Evolutionary conservation across 2,888 invertebrate species (phyloP), one percentile per base, ranked within the genome.

Genomic region (Acronicta leporina): DNA sequence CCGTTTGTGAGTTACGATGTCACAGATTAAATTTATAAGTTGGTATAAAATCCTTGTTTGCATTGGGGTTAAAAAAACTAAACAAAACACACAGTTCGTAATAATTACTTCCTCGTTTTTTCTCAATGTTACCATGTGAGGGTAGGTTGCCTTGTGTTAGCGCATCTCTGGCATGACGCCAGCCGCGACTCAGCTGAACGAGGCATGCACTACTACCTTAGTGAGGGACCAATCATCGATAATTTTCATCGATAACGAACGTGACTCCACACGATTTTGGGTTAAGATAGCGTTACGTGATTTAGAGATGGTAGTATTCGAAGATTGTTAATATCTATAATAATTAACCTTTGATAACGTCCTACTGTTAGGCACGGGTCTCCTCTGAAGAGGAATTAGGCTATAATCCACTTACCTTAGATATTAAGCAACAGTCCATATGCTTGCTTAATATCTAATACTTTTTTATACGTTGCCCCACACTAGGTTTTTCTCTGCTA

Each of bases 111-210:
- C 48, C 20, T 67, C 66, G 67, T 63, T 71, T 38, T 73, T 56
- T 40, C 42, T 41, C 66, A 25, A 27, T 62, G 56, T 72, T 68
- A 65, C 46, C 63, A 71, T 62, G 57, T 68, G 38, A 53, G 43
- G 75, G 69, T 62, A 65, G 44, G 40, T 33, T 61, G 63, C 63
- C 62, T 63, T 61, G 64, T 63, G 62, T 65, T 56, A 56, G 65
- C 63, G 79, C 75, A 67, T 75, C 71, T 68, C 70, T 82, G 82
- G 82, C 82, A 42, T 10, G 0, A 25, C 10, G 79, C 82, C 82
- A 82, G 65, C 55, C 53, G 41, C 67, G 78, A 81, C 77, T 81
- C 82, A 81, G 82, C 82, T 65, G 71, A 75, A 77, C 79, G 75
- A 68, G 64, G 66, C 68, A 67, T 74, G 80, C 79, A 76, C 75